Evolutionary conservation across 2,888 invertebrate genomes (phyloP).

Genomic region (Nomada ferruginata): DNA sequence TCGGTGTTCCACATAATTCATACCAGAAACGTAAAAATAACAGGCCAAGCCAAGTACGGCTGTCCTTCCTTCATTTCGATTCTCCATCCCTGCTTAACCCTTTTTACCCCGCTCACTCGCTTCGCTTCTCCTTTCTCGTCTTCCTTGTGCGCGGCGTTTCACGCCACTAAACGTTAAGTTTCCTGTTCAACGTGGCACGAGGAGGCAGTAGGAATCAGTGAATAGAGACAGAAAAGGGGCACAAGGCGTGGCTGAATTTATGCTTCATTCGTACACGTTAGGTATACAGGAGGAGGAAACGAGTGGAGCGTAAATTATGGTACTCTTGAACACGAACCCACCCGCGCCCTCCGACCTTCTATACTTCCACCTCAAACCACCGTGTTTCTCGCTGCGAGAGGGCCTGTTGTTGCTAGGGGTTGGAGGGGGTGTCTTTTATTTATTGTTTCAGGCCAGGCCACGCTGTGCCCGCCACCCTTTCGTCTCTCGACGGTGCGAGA

Average conservation of each 20-base stretch:
- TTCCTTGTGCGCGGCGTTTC: slow-evolving; percentile 58
- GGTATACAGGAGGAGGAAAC: slow-evolving; percentile 75
- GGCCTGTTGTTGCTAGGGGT: slow-evolving; percentile 21
- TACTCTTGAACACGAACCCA: slow-evolving; percentile 74
- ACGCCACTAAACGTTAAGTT: slow-evolving; percentile 73
- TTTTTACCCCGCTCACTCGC: not conserved
- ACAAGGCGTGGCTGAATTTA: slow-evolving; percentile 76
- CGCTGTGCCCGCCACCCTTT: slow-evolving; percentile 44
- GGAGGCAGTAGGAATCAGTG: not conserved
- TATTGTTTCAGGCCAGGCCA: slow-evolving; percentile 67
- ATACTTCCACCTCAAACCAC: slow-evolving; percentile 39
- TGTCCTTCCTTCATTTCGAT: slow-evolving; percentile 32
- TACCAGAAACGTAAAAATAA: not conserved
- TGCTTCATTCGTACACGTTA: slow-evolving; percentile 78
- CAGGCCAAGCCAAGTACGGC: slow-evolving; percentile 1
- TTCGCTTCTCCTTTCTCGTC: not conserved
- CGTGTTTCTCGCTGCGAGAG: slow-evolving; percentile 41
- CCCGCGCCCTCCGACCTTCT: slow-evolving; percentile 32
- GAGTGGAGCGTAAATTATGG: slow-evolving; percentile 79
- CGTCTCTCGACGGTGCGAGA: slow-evolving; percentile 48
- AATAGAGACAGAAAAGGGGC: slow-evolving; percentile 39
- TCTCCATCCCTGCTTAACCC: not conserved
- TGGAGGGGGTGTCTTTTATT: slow-evolving; percentile 66
- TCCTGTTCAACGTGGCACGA: slow-evolving; percentile 43
- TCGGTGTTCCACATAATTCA: not conserved